Base-by-base conservation (phyloP, 2,113 vertebrate genomes). In the Burhinus bistriatus region DNA sequence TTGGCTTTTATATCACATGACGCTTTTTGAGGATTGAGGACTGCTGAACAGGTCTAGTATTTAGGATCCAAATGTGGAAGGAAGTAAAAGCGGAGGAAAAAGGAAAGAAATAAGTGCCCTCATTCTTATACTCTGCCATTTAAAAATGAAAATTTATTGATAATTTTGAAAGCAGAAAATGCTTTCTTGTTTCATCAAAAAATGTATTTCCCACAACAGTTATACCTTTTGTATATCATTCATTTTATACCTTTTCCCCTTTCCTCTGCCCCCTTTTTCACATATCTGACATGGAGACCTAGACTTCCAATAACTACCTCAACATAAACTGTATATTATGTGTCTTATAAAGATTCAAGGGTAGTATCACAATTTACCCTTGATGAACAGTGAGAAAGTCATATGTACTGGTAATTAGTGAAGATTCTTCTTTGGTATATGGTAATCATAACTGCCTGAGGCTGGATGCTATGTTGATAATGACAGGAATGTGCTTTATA, bases 301-400 rank as follows among this genome's bases (percentile, higher is more conserved):
- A 45, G 27, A 55, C 16, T 84, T 91, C 47, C 25, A 88, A 68
- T 32, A 95, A 76, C 83, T 47, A 76, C 1, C 15, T 86, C 42
- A 72, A 55, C 8, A 38, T 38, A 40, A 87, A 54, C 3, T 54
- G 14, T 2, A 4, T 77, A 27, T 49, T 84, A 49, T 9, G 11
- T 66, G 11, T 73, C 69, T 91, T 42, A 47, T 22, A 85, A 70
- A 26, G 19, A 87, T 75, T 91, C 55, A 73, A 62, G 59, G 34
- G 29, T 14, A 49, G 9, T 29, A 66, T 81, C 51, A 70, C 9
- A 69, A 32, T 87, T 89, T 95, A 72, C 34, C 55, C 87, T 94
- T 95, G 49, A 89, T 72, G 55, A 96, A 81, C 27, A 65, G 22
- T 70, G 21, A 81, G 58, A 84, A 91, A 93, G 51, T 94, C 68